Base-by-base conservation (phyloP, 1,140 invertebrate species). In the Diploscapter pachys region DNA sequence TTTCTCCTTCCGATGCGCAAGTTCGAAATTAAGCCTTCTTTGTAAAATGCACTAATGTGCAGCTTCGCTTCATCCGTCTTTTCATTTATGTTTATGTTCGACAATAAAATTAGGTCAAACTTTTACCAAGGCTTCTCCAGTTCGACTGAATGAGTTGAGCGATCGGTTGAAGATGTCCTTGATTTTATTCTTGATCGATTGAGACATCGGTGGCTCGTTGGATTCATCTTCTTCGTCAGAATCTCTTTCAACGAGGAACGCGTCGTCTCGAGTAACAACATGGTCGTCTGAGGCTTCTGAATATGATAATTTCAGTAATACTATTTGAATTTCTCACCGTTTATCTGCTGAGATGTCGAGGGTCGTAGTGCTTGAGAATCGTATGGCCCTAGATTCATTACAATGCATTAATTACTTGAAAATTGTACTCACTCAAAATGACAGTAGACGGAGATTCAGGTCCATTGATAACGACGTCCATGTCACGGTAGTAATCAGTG, bases 101-200 rank as follows among this genome's bases (percentile, higher is more conserved):
- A 31, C 31, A 31, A 31, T 31, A 31, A 31, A 31, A 31, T 31
- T 31, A 31, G 31, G 31, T 31, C 31, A 31, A 31, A 31, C 31
- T 31, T 31, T 31, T 31, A 31, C 31, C 31, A 31, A 31, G 31
- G 31, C 31, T 31, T 31, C 31, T 31, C 31, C 31, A 31, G 31
- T 31, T 31, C 31, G 31, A 31, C 31, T 31, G 31, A 31, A 31
- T 1, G 31, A 31, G 31, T 31, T 31, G 31, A 31, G 31, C 31
- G 49, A 52, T 51, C 66, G 66, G 52, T 68, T 68, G 66, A 68
- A 68, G 9, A 68, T 51, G 66, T 54, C 50, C 52, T 68, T 68
- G 11, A 68, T 52, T 48, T 68, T 68, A 11, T 68, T 68, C 48
- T 48, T 8, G 66, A 68, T 13, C 5, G 66, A 68, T 48, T 68